Conservation (phyloP, 2,888 invertebrate genomes). For the Cepaea hortensis region DNA sequence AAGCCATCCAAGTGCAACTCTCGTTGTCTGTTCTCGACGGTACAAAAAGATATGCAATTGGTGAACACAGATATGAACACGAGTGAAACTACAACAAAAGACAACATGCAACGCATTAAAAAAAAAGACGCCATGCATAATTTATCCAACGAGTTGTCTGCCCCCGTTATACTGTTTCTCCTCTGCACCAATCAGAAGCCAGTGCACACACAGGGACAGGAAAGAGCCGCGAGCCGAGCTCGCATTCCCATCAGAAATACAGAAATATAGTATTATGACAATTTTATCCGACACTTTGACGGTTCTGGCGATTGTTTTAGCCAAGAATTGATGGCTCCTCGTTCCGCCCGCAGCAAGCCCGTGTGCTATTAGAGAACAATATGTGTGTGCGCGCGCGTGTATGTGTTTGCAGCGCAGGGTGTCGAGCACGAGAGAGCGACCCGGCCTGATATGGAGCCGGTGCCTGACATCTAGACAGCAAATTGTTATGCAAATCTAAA, state of each 20-base stretch:
- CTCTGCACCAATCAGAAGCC: neutral
- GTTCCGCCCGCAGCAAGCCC: constrained; percentile 10
- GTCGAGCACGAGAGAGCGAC: neutral
- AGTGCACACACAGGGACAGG: neutral
- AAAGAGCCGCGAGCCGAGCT: neutral
- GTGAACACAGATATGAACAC: neutral
- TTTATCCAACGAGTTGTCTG: constrained; percentile 14
- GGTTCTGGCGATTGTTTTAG: constrained; percentile 32
- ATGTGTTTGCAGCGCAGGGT: neutral
- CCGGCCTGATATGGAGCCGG: neutral
- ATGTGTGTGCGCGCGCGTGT: neutral
- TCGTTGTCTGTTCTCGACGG: no score
- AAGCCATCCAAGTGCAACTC: no score
- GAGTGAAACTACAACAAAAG: neutral
- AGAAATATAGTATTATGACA: constrained; percentile 39
- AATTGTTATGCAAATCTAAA: constrained; percentile 31
- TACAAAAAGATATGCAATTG: neutral
- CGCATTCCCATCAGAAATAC: constrained; percentile 24
- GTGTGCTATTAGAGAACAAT: neutral
- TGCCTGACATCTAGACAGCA: neutral
- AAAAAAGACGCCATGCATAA: neutral
- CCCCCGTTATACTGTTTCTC: neutral
- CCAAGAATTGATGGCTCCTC: constrained; percentile 20
- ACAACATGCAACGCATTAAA: neutral
- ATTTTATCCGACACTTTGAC: constrained; percentile 38